Evolutionary conservation across 2,888 invertebrate species (phyloP).

Genomic region (Sesia apiformis): DNA sequence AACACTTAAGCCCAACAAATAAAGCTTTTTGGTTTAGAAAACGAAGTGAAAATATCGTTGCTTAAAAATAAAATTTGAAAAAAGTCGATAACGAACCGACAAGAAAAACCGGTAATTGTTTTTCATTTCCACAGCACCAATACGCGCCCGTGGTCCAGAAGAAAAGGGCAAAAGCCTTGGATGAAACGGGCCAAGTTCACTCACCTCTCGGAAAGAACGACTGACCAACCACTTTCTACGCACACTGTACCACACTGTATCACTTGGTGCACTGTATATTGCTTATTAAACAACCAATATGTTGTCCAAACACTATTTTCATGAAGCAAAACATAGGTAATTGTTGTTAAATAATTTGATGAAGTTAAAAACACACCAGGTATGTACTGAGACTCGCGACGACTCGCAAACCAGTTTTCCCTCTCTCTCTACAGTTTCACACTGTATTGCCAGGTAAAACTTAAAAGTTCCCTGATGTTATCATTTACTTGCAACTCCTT

Average conservation of each 20-base stretch:
- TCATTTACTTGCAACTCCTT: too few relatives aligned
- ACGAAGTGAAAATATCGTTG: too few relatives aligned
- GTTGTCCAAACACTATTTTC: slow-evolving; percentile 35
- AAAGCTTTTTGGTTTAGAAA: too few relatives aligned
- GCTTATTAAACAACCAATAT: slow-evolving; percentile 14
- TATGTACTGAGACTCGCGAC: slow-evolving; percentile 33
- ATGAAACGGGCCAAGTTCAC: slow-evolving; percentile 40
- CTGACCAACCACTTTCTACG: slow-evolving; percentile 33
- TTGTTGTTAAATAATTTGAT: slow-evolving; percentile 52
- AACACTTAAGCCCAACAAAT: too few relatives aligned
- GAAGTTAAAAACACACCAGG: slow-evolving; percentile 37
- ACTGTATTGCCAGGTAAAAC: slow-evolving; percentile 33
- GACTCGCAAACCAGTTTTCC: slow-evolving; percentile 49
- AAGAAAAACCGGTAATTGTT: slow-evolving; percentile 4
- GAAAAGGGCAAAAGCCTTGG: slow-evolving; percentile 35
- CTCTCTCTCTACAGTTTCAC: slow-evolving; percentile 43
- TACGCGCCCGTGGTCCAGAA: background rate
- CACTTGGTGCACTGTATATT: background rate
- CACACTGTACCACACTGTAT: slow-evolving; percentile 21
- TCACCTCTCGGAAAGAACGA: slow-evolving; percentile 33
- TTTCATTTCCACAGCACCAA: slow-evolving; percentile 3
- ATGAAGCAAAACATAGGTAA: slow-evolving; percentile 35
- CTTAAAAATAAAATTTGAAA: background rate
- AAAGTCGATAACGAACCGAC: background rate
- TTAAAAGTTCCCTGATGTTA: too few relatives aligned